Base-by-base conservation (phyloP, 2,113 vertebrate species). In the Eudyptes chrysolophus region DNA sequence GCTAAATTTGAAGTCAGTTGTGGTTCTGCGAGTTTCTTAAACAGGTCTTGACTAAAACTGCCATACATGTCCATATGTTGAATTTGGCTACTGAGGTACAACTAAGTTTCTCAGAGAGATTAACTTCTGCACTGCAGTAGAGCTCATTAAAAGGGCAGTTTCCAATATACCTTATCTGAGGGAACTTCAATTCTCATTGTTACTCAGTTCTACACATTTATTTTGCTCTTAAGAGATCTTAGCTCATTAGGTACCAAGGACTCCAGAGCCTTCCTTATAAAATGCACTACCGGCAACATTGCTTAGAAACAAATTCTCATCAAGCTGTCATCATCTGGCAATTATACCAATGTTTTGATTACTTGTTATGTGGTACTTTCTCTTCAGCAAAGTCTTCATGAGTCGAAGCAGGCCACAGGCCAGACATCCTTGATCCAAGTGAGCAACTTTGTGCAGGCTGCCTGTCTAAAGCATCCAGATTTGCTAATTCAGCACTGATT, bases 321-420 rank as follows among this genome's bases (percentile, higher is more conserved):
- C 70, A 55, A 68, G 19, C 29, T 68, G 32, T 52, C 85, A 64
- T 60, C 52, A 64, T 48, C 44, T 64, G 29, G 32, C 32, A 82
- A 38, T 76, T 90, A 44, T 26, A 64, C 8, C 32, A n/a, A 51
- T 25, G 61, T 83, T 88, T 92, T 80, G 5, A 27, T 87, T 79
- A 69, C 89, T 70, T 49, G 21, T 69, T 92, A 27, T 30, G 30
- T 58, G 44, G 25, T 46, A 44, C 51, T 91, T 89, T 62, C 58
- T 49, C 20, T 64, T 75, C 65, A 79, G 30, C 13, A 52, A 62
- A 78, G 36, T 60, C 55, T 51, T 62, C 4, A 0, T 16, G 38
- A 60, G 48, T 25, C 0, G 0, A 81, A 42, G 20, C 18, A 34
- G 77, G 68, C 8, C 17, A 7, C 38, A 46, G 42, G 42, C 29